phyloP scores from a whole-genome alignment of 92 coral and sea anemone genomes.

The Galaxea fascicularis region DNA sequence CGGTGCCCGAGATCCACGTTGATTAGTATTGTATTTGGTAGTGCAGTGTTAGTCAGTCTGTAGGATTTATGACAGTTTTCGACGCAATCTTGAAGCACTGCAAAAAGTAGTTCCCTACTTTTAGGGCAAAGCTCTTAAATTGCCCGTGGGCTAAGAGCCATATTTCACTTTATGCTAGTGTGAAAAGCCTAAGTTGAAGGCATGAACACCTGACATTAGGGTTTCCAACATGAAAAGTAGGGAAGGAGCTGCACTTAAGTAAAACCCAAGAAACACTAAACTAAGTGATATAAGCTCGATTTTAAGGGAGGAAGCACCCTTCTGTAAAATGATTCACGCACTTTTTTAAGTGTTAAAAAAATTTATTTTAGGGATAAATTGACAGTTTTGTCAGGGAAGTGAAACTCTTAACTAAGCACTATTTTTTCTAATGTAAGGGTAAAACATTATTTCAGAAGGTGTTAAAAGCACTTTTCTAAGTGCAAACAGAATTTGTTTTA shows the following conservation, averaged over 20 bases:
- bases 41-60: no score
- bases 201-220: conserved; percentile 2
- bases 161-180: background rate
- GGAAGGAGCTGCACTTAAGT: background rate
- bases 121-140: background rate
- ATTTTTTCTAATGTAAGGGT: background rate
- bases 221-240: conserved; percentile 11
- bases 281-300: background rate
- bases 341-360: background rate
- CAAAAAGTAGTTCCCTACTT: conserved; percentile 16
- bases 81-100: no score
- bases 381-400: background rate
- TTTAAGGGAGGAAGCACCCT: background rate
- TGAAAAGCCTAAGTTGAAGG: conserved; percentile 9
- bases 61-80: no score
- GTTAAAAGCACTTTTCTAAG: background rate
- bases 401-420: background rate
- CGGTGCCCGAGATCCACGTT: no score
- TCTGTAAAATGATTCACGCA: background rate
- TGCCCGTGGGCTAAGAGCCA: conserved; percentile 23
- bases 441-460: background rate
- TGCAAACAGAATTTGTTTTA: background rate
- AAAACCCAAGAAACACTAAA: background rate
- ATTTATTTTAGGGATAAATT: background rate
- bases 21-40: no score